These are phyloP conservation scores for human DNA, from an alignment of 2,113 vertebrate species.

Conservation along the genomic window GRCh38 chrX:55761001-55761500, in stretches of 20 bases:
- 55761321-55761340: background rate
- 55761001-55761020: background rate
- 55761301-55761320: conserved; percentile 22
- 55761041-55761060: background rate
- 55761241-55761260: background rate
- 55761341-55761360: background rate
- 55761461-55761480: background rate
- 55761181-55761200: background rate
- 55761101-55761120: background rate
- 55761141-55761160: background rate
- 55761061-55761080: background rate
- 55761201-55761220: background rate
- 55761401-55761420: background rate
- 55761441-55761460: background rate
- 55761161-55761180: background rate
- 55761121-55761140: background rate
- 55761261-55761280: background rate
- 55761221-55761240: conserved; percentile 8
- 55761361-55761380: background rate
- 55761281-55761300: conserved; percentile 3
- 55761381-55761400: background rate
- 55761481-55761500: background rate
- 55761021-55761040: background rate
- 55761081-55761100: background rate
- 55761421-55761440: background rate